Evolutionary conservation across 2,888 invertebrate genomes (phyloP), one percentile per base, ranked within the genome.

Genomic region (Odiellus spinosus): DNA sequence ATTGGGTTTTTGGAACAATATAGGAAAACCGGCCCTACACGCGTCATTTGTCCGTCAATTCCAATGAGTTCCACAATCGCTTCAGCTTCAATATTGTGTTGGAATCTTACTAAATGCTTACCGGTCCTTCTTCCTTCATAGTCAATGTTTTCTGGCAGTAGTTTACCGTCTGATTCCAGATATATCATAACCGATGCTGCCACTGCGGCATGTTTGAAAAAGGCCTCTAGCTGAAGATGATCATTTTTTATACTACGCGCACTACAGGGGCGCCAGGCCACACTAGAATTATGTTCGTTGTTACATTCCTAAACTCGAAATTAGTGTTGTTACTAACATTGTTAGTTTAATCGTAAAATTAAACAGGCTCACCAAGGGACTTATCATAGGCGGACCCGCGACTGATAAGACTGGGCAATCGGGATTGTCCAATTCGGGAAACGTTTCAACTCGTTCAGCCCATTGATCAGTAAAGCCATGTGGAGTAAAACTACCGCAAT

Each of bases 401-500:
- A 44, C 26, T 8, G 20, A n/a, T 15, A 20, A n/a, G 18, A 19
- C 6, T 5, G 20, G 21, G n/a, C 38, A 36, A 8, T 17, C n/a
- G 12, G n/a, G 33, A 43, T 19, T 33, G 11, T 33, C 15, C 3
- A 8, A 26, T 15, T 32, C 15, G n/a, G 32, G 34, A 33, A n/a
- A 14, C n/a, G 39, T 38, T n/a, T 44, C 3, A 10, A 36, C 38
- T n/a, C 15, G n/a, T 14, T 10, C n/a, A 18, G 44, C 44, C 44
- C 44, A 44, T n/a, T 44, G 44, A 21, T 44, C 39, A 4, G 17
- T 38, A 11, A 38, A 44, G 4, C 20, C 20, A 1, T 12, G 4
- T 6, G 44, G 44, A 17, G 44, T 44, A 15, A 14, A 38, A 20
- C 15, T 10, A 4, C 44, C 44, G 32, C 44, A 44, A n/a, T 44